These are phyloP conservation scores for Cantharis rustica DNA, from an alignment of 2,888 invertebrate species.

Conservation along the genomic window DNA sequence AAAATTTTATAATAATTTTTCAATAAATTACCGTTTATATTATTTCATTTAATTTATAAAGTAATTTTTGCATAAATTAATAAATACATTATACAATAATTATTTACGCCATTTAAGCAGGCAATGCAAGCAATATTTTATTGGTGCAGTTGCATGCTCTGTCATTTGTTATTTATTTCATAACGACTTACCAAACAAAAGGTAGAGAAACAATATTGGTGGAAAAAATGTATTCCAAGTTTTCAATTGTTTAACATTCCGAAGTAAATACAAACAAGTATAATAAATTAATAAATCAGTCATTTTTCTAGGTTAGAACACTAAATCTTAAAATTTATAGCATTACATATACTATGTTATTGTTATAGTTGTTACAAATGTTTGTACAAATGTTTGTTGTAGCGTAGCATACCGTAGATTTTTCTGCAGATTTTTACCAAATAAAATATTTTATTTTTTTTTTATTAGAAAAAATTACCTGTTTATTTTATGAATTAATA, in stretches of 20 bases:
- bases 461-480: too few relatives aligned
- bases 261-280: neutral
- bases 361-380: neutral
- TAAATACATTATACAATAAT: conserved; percentile 25
- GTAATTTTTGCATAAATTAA: conserved; percentile 15
- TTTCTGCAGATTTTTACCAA: too few relatives aligned
- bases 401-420: too few relatives aligned
- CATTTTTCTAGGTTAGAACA: neutral
- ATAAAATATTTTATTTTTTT: too few relatives aligned
- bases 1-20: neutral
- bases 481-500: neutral
- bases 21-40: conserved; percentile 12
- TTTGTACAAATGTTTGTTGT: neutral
- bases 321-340: neutral
- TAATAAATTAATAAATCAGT: neutral
- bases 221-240: neutral
- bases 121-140: conserved; percentile 30
- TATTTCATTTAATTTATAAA: neutral
- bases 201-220: neutral
- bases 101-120: conserved; percentile 31
- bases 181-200: neutral
- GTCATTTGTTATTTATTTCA: conserved; percentile 15
- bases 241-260: neutral
- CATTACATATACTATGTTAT: neutral
- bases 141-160: conserved; percentile 28